phyloP scores from a whole-genome alignment of 2,113 vertebrate genomes.

The Pedetes capensis region DNA sequence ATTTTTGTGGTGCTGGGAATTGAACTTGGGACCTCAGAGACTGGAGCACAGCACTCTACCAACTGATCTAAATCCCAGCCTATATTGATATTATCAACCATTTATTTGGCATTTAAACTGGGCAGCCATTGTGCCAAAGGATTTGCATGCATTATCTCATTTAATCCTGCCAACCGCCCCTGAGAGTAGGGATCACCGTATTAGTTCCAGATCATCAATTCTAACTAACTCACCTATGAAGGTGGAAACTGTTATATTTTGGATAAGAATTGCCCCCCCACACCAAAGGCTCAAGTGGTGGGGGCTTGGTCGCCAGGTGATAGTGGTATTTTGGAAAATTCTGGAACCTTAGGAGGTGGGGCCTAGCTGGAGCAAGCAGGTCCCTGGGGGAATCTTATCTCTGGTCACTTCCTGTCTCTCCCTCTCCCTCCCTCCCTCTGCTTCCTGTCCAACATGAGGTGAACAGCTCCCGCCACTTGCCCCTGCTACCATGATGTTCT shows the following conservation, averaged over 20 bases:
- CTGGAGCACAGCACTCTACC: too few relatives aligned
- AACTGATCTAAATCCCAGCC: too few relatives aligned
- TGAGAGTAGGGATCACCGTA: neutral
- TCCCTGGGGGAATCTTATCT: neutral
- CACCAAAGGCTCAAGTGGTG: neutral
- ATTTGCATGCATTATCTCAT: neutral
- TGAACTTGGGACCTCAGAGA: too few relatives aligned
- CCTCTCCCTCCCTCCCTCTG: neutral
- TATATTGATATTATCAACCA: neutral
- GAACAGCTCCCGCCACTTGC: neutral
- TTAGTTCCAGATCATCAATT: neutral
- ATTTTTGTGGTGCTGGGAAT: too few relatives aligned
- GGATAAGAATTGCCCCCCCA: neutral
- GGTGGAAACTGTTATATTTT: neutral
- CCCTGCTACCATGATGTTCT: neutral
- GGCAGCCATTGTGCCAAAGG: neutral
- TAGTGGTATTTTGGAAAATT: neutral
- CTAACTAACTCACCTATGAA: neutral
- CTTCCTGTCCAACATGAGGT: neutral
- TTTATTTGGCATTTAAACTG: neutral
- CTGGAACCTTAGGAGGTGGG: neutral
- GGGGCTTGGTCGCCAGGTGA: neutral
- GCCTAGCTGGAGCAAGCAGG: neutral
- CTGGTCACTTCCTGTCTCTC: neutral
- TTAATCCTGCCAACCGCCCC: neutral